Percentiles rank a stretch among this genome's conserved stretches.
Conservation (phyloP, 2,888 invertebrate genomes). For the Stenichneumon culpator region DNA sequence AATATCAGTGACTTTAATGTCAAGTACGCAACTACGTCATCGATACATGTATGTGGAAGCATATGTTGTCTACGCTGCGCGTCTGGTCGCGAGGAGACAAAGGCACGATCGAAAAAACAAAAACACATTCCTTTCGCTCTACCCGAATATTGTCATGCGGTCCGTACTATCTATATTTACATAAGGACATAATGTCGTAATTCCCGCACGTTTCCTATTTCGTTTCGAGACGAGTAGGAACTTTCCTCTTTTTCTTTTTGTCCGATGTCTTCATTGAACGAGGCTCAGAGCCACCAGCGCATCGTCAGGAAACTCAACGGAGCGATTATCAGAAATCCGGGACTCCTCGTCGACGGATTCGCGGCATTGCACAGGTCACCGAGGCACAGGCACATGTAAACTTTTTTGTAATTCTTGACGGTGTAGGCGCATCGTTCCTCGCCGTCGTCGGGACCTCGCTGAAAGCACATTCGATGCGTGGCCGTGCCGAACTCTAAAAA, state of each 20-base stretch:
- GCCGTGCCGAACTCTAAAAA: conserved; percentile 93
- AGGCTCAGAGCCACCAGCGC: conserved; percentile 72
- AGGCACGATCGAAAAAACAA: conserved; percentile 9
- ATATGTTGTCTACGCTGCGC: not conserved
- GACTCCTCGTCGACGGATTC: conserved; percentile 55
- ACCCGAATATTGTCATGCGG: not conserved
- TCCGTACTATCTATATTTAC: conserved; percentile 50
- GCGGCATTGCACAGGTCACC: conserved; percentile 94
- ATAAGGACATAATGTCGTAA: conserved; percentile 1
- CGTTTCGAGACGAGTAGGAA: not conserved
- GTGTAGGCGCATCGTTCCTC: conserved; percentile 96
- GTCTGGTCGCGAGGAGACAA: not conserved
- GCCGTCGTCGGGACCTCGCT: conserved; percentile 94
- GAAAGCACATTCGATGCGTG: conserved; percentile 94
- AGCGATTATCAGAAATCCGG: conserved; percentile 63
- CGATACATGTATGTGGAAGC: conserved; percentile 16
- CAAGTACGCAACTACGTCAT: conserved; percentile 7
- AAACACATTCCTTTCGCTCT: not conserved
- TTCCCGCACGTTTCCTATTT: not conserved
- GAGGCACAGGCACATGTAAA: conserved; percentile 96
- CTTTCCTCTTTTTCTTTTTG: not conserved
- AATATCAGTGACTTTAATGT: conserved; percentile 25
- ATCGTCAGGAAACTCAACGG: conserved; percentile 64
- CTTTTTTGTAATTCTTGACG: conserved; percentile 92
- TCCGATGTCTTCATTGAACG: not conserved